A percentile compares a stretch with the other conserved stretches of the same genome.
These are phyloP conservation scores for Falcunculus frontatus DNA, from an alignment of 2,113 vertebrate genomes.

Conservation along the genomic window DNA sequence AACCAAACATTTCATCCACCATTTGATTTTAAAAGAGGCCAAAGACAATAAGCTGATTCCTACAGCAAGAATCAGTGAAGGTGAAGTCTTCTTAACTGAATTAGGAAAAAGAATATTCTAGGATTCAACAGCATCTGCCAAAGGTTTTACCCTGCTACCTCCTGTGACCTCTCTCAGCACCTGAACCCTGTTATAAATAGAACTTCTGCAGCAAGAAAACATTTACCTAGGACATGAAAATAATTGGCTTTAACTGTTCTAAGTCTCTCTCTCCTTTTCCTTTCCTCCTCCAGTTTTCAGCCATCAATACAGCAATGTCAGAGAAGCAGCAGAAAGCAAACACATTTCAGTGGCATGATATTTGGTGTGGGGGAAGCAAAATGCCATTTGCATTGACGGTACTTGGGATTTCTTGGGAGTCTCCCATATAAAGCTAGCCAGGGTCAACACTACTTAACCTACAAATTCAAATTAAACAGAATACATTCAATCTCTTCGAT, in stretches of 20 bases:
- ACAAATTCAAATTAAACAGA: neutral
- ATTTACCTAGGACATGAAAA: neutral
- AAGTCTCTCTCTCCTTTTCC: neutral
- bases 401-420: neutral
- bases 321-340: neutral
- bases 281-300: neutral
- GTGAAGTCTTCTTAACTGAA: neutral
- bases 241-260: neutral
- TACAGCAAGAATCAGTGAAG: neutral
- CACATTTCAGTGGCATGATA: neutral
- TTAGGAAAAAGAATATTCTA: neutral
- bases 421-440: neutral
- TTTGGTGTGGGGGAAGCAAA: neutral
- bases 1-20: neutral
- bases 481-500: neutral
- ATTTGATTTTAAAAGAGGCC: neutral
- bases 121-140: neutral
- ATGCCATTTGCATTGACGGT: neutral
- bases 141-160: neutral
- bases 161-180: neutral
- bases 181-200: neutral
- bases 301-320: neutral
- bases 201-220: neutral
- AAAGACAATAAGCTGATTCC: neutral
- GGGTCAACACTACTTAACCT: conserved; percentile 17